Conservation (phyloP, 2,113 vertebrate species). For the Gavialis gangeticus region DNA sequence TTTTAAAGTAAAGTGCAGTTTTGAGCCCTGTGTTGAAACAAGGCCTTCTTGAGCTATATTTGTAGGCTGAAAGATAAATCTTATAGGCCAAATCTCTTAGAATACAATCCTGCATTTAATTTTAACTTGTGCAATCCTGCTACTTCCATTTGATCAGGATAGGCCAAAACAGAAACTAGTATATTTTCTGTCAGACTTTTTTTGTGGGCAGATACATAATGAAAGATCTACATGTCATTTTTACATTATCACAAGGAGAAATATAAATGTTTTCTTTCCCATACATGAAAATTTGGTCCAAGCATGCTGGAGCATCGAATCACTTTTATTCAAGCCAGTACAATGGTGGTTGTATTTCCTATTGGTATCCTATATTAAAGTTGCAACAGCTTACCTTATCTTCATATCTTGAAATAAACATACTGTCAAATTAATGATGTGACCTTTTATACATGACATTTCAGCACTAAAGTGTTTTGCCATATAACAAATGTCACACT, state of each 20-base stretch:
- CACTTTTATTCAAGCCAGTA: neutral
- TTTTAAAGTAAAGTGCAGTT: constrained; percentile 70
- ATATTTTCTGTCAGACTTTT: neutral
- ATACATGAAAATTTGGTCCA: neutral
- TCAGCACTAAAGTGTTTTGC: neutral
- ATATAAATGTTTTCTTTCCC: neutral
- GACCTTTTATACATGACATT: neutral
- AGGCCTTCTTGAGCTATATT: constrained; percentile 41
- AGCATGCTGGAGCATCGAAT: neutral
- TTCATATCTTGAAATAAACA: neutral
- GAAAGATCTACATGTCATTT: neutral
- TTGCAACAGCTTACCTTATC: too few relatives aligned
- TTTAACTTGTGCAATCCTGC: neutral
- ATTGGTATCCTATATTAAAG: neutral
- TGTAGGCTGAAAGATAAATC: constrained; percentile 10
- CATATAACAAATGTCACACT: neutral
- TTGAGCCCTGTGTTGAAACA: constrained; percentile 63
- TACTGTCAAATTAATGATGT: neutral
- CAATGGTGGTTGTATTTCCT: neutral
- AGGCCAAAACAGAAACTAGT: neutral
- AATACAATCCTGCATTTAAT: neutral
- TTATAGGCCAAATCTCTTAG: constrained; percentile 20
- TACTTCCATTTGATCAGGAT: neutral
- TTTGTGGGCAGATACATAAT: neutral
- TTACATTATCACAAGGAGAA: neutral